Percentiles rank a stretch among this genome's conserved stretches.
phyloP scores from a whole-genome alignment of 1,140 invertebrate species.

The Aleiodes sp. region DNA sequence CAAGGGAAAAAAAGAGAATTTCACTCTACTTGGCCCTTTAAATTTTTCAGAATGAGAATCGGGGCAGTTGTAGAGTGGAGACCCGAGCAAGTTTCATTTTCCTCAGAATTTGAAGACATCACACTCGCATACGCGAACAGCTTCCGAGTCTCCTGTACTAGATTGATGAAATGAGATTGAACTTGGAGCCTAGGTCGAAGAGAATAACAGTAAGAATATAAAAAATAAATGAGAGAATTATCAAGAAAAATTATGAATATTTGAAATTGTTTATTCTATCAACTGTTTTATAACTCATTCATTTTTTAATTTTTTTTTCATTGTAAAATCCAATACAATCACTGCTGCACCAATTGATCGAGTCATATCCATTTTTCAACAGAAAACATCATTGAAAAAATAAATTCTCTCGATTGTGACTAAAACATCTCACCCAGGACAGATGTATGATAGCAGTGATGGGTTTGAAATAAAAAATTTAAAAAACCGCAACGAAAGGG shows the following conservation, averaged over 20 bases:
- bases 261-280: neutral
- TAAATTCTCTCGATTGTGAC: too few species aligned
- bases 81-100: too few species aligned
- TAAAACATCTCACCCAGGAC: neutral
- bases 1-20: too few species aligned
- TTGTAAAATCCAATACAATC: neutral
- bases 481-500: neutral
- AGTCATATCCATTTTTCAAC: too few species aligned
- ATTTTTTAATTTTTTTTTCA: neutral
- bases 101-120: too few species aligned
- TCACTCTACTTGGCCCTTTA: too few species aligned
- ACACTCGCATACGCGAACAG: too few species aligned
- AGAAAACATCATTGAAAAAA: too few species aligned
- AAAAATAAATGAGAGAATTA: neutral
- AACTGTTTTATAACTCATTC: neutral
- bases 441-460: neutral
- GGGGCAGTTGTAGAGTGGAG: too few species aligned
- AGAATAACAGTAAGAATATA: neutral
- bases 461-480: constrained; percentile 1
- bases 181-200: neutral
- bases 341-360: neutral
- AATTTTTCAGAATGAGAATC: too few species aligned
- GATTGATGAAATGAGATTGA: neutral
- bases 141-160: neutral
- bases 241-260: neutral